These are phyloP conservation scores for Athrips mouffetella DNA, from an alignment of 2,888 invertebrate genomes.

Conservation along the genomic window DNA sequence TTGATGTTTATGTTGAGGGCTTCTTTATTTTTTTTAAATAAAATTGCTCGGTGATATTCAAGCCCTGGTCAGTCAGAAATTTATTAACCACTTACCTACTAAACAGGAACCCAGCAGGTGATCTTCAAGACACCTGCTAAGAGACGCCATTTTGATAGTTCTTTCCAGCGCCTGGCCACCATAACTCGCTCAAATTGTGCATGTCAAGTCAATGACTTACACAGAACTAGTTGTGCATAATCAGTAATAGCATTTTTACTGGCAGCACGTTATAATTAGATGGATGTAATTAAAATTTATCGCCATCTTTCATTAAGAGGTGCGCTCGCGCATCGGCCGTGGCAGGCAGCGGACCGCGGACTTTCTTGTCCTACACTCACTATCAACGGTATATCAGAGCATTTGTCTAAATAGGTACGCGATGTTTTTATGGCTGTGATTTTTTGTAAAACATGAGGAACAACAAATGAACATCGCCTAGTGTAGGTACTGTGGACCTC, in stretches of 20 bases:
- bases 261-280: conserved; percentile 21
- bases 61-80: no score
- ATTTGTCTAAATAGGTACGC: conserved; percentile 25
- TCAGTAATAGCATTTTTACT: conserved; percentile 29
- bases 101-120: no score
- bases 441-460: no score
- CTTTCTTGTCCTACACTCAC: conserved; percentile 52
- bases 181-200: conserved; percentile 45
- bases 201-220: conserved; percentile 50
- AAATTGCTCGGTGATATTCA: no score
- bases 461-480: no score
- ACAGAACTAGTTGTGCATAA: conserved; percentile 36
- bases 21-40: no score
- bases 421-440: no score
- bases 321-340: conserved; percentile 34
- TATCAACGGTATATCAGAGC: conserved; percentile 51
- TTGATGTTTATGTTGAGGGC: no score
- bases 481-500: no score
- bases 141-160: no score
- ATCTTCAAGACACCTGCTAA: no score
- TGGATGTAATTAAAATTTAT: conserved; percentile 64
- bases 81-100: no score
- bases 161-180: background rate
- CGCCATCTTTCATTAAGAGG: conserved; percentile 61
- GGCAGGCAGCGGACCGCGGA: conserved; percentile 46